Evolutionary conservation across 2,888 invertebrate species (phyloP).

Genomic region (Alviniconcha strummeri): DNA sequence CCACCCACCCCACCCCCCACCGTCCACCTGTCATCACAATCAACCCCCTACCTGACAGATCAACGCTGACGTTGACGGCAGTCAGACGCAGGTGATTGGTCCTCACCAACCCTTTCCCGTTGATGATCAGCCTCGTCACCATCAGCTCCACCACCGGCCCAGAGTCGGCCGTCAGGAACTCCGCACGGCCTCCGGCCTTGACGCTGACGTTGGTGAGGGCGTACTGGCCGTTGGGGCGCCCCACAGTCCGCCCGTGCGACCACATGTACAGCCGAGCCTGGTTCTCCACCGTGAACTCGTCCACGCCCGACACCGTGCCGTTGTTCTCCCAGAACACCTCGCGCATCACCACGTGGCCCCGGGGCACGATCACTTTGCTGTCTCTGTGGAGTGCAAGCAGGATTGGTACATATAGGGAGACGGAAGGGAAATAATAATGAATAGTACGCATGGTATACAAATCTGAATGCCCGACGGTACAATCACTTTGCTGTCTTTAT

Average conservation of each 20-base stretch:
- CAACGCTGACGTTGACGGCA: constrained; percentile 57
- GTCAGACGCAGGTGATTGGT: constrained; percentile 52
- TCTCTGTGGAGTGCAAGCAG: background rate
- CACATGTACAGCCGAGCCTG: constrained; percentile 55
- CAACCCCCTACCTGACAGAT: constrained; percentile 52
- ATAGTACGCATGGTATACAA: no score
- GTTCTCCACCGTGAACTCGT: constrained; percentile 55
- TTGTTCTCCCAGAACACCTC: constrained; percentile 60
- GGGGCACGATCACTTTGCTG: constrained; percentile 18
- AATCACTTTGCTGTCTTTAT: no score
- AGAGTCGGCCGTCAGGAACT: constrained; percentile 47
- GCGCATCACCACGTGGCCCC: constrained; percentile 39
- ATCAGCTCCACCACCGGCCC: constrained; percentile 44
- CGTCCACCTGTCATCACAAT: no score
- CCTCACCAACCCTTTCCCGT: constrained; percentile 57
- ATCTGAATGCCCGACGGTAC: no score
- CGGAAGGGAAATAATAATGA: no score
- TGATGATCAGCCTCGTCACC: constrained; percentile 48
- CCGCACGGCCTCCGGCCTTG: constrained; percentile 58
- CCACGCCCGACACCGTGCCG: constrained; percentile 53
- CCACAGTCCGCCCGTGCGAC: constrained; percentile 55
- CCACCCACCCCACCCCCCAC: no score
- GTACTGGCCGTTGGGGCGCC: constrained; percentile 46
- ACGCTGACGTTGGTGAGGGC: constrained; percentile 52
- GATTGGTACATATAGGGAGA: no score